Conservation (phyloP, 2,888 invertebrate genomes). For the Pollenia amentaria region DNA sequence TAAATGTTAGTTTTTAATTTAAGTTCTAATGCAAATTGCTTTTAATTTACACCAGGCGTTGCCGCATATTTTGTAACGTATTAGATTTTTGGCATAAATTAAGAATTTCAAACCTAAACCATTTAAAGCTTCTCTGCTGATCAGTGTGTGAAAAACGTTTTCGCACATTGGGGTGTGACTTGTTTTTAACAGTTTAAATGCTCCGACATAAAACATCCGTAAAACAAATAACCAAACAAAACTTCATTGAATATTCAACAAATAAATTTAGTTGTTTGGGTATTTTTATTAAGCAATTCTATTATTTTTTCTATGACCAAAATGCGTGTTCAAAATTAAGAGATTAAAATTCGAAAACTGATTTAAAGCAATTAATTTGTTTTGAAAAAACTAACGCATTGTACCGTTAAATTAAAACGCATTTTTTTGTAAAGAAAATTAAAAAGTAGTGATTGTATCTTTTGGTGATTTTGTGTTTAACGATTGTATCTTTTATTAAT, state of each 20-base stretch:
- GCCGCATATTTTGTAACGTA: neutral
- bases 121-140: neutral
- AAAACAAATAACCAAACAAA: neutral
- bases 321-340: conserved; percentile 1
- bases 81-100: neutral
- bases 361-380: neutral
- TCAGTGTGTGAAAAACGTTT: neutral
- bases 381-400: conserved; percentile 9
- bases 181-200: neutral
- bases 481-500: neutral
- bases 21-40: neutral
- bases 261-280: conserved; percentile 2
- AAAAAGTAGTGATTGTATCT: neutral
- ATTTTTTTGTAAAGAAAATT: conserved; percentile 1
- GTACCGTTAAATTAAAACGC: conserved; percentile 17
- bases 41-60: neutral
- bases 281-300: neutral
- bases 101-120: neutral
- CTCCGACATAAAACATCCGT: no score
- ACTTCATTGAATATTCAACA: conserved; percentile 9
- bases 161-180: conserved; percentile 34
- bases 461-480: neutral
- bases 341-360: conserved; percentile 21
- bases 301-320: neutral
- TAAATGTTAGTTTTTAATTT: no score